Conservation (phyloP, 1,140 invertebrate genomes). For the Lineus longissimus region DNA sequence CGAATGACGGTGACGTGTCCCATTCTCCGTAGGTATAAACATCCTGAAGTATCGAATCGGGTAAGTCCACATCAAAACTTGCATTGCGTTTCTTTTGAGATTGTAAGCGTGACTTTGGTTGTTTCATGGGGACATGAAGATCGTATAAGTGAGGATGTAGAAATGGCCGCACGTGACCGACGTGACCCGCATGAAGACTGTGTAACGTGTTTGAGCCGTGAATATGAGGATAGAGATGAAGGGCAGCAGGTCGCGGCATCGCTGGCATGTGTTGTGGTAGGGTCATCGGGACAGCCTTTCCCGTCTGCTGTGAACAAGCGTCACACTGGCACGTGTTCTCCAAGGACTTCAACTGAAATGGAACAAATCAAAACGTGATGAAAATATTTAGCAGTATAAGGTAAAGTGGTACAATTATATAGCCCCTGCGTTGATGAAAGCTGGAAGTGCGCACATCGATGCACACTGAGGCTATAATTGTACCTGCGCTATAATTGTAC, state of each 20-base stretch:
- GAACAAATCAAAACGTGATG: neutral
- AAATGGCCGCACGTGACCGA: constrained; percentile 26
- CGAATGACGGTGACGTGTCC: constrained; percentile 42
- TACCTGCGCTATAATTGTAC: no score
- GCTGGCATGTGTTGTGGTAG: constrained; percentile 37
- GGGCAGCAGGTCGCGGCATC: constrained; percentile 36
- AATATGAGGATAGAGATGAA: constrained; percentile 54
- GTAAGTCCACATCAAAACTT: constrained; percentile 41
- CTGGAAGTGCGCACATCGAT: no score
- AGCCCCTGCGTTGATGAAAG: no score
- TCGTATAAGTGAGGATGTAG: constrained; percentile 48
- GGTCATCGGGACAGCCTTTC: constrained; percentile 41
- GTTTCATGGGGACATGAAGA: constrained; percentile 33
- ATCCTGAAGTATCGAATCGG: constrained; percentile 35
- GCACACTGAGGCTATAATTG: no score
- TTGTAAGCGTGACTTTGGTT: constrained; percentile 30
- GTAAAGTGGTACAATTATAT: neutral
- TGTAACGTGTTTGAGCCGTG: constrained; percentile 45
- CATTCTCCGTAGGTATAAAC: constrained; percentile 49
- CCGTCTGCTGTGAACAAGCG: constrained; percentile 45
- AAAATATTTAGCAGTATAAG: neutral
- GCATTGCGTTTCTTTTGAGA: constrained; percentile 31
- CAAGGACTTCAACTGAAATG: constrained; percentile 26
- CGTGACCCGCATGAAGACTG: constrained; percentile 21
- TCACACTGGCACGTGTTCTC: constrained; percentile 48